phyloP scores from a whole-genome alignment of 2,797 vertebrate species.

The Distichodus sexfasciatus region DNA sequence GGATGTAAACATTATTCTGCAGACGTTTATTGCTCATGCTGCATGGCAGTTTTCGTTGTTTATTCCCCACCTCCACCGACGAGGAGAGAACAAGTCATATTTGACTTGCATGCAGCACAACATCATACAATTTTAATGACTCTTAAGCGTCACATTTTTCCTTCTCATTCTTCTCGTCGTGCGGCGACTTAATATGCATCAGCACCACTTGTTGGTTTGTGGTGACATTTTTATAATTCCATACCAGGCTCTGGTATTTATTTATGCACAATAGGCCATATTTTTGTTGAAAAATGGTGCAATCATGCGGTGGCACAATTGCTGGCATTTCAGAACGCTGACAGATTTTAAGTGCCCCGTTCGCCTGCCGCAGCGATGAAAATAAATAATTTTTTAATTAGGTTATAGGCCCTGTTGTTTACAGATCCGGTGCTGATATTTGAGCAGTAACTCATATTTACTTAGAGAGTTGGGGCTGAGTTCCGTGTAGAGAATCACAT shows the following conservation, averaged over 20 bases:
- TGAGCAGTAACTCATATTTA: constrained; percentile 61
- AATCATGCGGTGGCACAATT: constrained; percentile 85
- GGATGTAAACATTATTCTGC: constrained; percentile 56
- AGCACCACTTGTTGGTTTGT: constrained; percentile 84
- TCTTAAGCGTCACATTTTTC: constrained; percentile 88
- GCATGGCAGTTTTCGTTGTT: constrained; percentile 74
- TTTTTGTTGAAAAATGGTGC: constrained; percentile 89
- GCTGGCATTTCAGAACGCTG: constrained; percentile 84
- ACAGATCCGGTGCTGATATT: constrained; percentile 62
- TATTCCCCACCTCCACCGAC: constrained; percentile 65
- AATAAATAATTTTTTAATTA: constrained; percentile 88
- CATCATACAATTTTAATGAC: constrained; percentile 95
- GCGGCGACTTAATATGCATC: constrained; percentile 89
- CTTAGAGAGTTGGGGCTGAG: constrained; percentile 14
- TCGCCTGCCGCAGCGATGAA: constrained; percentile 83
- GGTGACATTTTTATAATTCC: constrained; percentile 91
- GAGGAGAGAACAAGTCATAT: constrained; percentile 75
- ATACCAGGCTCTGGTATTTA: constrained; percentile 87
- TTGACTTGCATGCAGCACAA: constrained; percentile 81
- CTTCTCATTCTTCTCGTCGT: constrained; percentile 65
- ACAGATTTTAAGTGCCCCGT: constrained; percentile 86
- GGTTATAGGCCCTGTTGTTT: constrained; percentile 73
- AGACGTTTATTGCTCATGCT: constrained; percentile 72
- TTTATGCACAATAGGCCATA: constrained; percentile 85
- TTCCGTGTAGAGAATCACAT: constrained; percentile 1